Percentiles rank a stretch among this genome's conserved stretches.
Conservation (phyloP, 2,113 vertebrate genomes). For the Herpailurus yagouaroundi region DNA sequence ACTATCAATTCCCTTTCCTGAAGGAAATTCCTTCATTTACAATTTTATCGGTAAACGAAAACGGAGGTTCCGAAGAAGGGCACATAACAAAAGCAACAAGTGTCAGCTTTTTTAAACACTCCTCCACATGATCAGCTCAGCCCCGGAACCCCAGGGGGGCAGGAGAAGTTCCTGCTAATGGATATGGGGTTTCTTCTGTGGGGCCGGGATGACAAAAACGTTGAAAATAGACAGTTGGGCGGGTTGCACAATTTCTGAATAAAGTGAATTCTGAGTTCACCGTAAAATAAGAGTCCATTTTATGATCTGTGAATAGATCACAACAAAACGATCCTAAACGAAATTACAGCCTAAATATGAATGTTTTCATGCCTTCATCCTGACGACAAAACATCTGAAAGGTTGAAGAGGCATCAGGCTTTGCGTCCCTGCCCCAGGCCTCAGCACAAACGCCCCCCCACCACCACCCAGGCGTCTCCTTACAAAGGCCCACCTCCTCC, state of each 20-base stretch:
- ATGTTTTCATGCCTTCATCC: background rate
- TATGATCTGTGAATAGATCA: background rate
- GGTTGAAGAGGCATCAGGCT: rapidly evolving
- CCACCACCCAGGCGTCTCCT: rapidly evolving
- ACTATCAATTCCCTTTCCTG: rapidly evolving
- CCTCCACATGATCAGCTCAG: background rate
- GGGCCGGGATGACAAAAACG: background rate
- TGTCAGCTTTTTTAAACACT: background rate
- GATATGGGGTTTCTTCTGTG: background rate
- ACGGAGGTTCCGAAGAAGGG: background rate
- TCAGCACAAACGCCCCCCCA: no score
- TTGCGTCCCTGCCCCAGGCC: background rate
- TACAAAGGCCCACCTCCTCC: background rate
- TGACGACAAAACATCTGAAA: rapidly evolving
- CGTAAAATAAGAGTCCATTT: background rate
- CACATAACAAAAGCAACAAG: background rate
- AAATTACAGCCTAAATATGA: background rate
- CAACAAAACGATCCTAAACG: background rate
- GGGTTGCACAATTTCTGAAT: background rate
- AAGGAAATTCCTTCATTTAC: background rate
- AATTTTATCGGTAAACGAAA: background rate
- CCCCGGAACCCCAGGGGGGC: background rate
- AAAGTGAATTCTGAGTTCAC: background rate
- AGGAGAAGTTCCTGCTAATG: no score
- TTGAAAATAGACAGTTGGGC: background rate